Evolutionary conservation across 2,888 invertebrate genomes (phyloP).

Genomic region (Physocephala rufipes): DNA sequence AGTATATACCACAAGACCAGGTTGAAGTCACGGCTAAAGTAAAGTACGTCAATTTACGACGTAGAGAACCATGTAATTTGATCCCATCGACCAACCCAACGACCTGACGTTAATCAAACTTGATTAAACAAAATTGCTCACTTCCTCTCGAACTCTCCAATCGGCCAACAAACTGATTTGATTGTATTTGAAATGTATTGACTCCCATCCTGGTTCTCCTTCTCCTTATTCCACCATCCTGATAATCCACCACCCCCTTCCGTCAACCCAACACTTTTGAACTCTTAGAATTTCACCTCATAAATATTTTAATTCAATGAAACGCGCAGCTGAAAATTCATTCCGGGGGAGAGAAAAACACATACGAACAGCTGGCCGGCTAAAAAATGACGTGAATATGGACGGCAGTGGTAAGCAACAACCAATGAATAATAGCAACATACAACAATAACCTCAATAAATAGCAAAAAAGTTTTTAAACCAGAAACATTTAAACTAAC

Average conservation of each 20-base stretch:
- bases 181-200: too few relatives aligned
- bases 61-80: too few relatives aligned
- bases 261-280: neutral
- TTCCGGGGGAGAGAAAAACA: neutral
- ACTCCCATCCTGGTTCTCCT: neutral
- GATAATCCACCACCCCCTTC: neutral
- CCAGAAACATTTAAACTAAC: slow-evolving; percentile 25
- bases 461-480: slow-evolving; percentile 24
- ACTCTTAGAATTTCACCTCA: slow-evolving; percentile 25
- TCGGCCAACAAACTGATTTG: too few relatives aligned
- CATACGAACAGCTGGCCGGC: slow-evolving; percentile 9
- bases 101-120: too few relatives aligned
- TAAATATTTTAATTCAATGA: slow-evolving; percentile 28
- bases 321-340: slow-evolving; percentile 23
- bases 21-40: too few relatives aligned
- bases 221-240: neutral
- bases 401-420: slow-evolving; percentile 5
- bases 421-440: neutral
- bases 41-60: too few relatives aligned
- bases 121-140: too few relatives aligned
- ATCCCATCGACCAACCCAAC: too few relatives aligned
- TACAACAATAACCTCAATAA: slow-evolving; percentile 33
- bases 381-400: neutral
- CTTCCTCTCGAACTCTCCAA: too few relatives aligned
- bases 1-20: too few relatives aligned